These are phyloP conservation scores for Euura saliciscinereae DNA, from an alignment of 1,140 invertebrate genomes.

Conservation along the genomic window DNA sequence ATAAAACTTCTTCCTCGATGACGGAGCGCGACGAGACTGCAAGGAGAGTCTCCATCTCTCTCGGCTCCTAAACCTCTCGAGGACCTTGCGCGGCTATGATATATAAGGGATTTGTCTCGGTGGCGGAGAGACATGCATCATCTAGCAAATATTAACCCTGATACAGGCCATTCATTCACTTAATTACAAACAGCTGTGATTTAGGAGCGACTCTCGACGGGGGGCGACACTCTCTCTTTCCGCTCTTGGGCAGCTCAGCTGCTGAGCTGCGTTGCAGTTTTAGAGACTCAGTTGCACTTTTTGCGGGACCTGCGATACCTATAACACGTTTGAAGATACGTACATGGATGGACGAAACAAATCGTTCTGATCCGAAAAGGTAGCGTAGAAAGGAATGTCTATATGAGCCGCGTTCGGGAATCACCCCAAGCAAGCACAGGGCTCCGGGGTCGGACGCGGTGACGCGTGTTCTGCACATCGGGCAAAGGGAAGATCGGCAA, in stretches of 20 bases:
- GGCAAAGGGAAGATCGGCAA: conserved; percentile 59
- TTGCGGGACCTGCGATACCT: neutral
- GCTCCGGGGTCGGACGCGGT: conserved; percentile 45
- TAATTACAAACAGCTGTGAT: conserved; percentile 63
- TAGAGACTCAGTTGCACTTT: too few species aligned
- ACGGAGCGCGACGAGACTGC: too few species aligned
- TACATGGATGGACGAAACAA: neutral
- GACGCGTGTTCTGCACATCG: conserved; percentile 60
- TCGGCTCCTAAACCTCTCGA: too few species aligned
- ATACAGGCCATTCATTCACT: conserved; percentile 63
- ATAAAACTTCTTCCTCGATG: too few species aligned
- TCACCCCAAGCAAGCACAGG: conserved; percentile 17
- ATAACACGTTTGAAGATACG: neutral
- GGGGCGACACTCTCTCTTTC: conserved; percentile 28
- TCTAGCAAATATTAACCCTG: conserved; percentile 62
- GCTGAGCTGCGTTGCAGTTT: too few species aligned
- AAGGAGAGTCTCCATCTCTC: too few species aligned
- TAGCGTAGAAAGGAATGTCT: conserved; percentile 53
- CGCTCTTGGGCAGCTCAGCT: too few species aligned
- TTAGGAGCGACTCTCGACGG: conserved; percentile 46
- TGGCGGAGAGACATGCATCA: conserved; percentile 57
- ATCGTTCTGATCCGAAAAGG: conserved; percentile 14
- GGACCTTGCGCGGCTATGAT: conserved; percentile 43
- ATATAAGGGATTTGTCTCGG: conserved; percentile 61
- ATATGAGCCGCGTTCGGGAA: conserved; percentile 45